phyloP scores from a whole-genome alignment of 2,888 invertebrate genomes.

The Melinopterus prodromus region DNA sequence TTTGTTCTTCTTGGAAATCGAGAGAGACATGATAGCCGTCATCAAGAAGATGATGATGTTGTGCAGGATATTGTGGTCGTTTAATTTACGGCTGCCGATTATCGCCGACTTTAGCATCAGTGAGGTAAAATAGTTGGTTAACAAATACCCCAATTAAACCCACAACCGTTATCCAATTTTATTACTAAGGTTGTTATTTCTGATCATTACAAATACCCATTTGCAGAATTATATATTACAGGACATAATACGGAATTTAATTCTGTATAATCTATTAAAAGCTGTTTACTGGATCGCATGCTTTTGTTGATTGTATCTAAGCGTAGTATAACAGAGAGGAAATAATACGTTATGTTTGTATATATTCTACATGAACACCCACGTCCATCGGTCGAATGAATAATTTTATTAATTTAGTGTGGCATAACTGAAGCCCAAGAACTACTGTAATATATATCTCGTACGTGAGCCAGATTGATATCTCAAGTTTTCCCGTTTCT shows the following conservation, averaged over 20 bases:
- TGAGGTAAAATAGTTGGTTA: background rate
- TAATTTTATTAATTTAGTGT: conserved; percentile 22
- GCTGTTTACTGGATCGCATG: no score
- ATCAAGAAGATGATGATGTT: background rate
- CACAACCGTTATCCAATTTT: background rate
- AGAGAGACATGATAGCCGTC: background rate
- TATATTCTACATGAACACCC: conserved; percentile 8
- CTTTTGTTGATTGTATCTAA: background rate
- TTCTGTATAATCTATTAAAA: background rate
- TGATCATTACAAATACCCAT: no score
- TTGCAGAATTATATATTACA: no score
- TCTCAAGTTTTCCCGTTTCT: conserved; percentile 9
- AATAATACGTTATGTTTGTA: conserved; percentile 19
- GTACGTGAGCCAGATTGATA: conserved; percentile 22
- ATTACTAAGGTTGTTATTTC: background rate
- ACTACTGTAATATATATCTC: conserved; percentile 22
- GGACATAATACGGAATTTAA: no score
- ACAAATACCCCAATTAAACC: background rate
- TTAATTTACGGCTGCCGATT: background rate
- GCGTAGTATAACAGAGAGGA: conserved; percentile 8
- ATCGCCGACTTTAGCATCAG: background rate
- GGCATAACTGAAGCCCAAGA: conserved; percentile 17
- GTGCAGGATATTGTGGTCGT: background rate
- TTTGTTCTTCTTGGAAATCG: background rate
- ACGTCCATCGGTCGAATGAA: conserved; percentile 19